Base-by-base conservation (phyloP, 2,888 invertebrate genomes). In the Drosophila aldrichi region DNA sequence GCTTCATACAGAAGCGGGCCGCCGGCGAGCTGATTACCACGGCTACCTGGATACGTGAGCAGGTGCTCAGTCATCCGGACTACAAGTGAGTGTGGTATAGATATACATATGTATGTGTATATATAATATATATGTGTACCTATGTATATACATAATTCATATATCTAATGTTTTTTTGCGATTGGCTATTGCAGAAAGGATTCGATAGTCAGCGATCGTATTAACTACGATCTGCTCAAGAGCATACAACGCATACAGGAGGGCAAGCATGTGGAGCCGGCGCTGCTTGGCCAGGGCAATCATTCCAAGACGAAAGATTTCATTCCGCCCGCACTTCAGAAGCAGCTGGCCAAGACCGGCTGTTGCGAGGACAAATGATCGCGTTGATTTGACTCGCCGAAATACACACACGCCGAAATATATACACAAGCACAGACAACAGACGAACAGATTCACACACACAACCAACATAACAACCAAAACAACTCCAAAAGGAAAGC, bases 21-120 rank as follows among this genome's bases (percentile, higher is more conserved):
- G 95, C 96, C 82, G 99, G 99, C 34, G 97, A 98, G 92, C 95
- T 98, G 61, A 94, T 96, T 91, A 99, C 99, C 59, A 97, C 98
- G 83, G 99, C 99, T 46, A 94, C 96, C 38, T 99, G 98, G 98
- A 96, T 99, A 91, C 95, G 99, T 54, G 95, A 97, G 73, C 98
- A 98, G 94, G 97, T 99, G 61, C 94, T 95, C 44, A 94, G 94
- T 18, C 99, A 99, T 94, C 96, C 97, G 0, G 96, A 96, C 49
- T 99, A 99, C 94, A 96, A 96, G 97, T 97, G 92, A 94, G 94
- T 93, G 29, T 2, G 18, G 14, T 12, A n/a, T 9, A 12, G 12
- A 29, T 10, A 29, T 8, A 5, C n/a, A n/a, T 20, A 32, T 12
- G 2, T 32, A 18, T 20, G 0, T 14, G 1, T 18, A 18, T 18